Conservation (phyloP, 2,113 vertebrate species). For the Nettapus auritus region DNA sequence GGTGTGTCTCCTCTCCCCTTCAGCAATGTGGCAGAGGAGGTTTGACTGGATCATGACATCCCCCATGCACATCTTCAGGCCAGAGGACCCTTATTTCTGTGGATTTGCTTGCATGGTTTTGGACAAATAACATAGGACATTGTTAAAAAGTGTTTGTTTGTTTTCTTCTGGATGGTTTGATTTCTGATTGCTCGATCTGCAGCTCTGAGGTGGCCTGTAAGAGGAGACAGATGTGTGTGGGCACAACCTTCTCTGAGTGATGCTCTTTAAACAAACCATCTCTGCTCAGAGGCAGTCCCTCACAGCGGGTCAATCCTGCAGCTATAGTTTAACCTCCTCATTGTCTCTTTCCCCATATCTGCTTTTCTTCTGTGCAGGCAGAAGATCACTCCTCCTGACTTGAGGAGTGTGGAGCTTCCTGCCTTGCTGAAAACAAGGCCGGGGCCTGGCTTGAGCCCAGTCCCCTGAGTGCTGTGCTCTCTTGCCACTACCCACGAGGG, state of each 20-base stretch:
- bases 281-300: neutral
- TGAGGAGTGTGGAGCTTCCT: neutral
- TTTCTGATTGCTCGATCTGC: neutral
- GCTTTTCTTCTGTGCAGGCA: neutral
- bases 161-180: constrained; percentile 7
- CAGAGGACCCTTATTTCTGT: neutral
- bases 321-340: neutral
- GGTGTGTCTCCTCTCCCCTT: neutral
- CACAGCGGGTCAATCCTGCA: neutral
- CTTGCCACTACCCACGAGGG: neutral
- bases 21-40: neutral
- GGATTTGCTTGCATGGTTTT: neutral
- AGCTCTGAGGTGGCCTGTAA: neutral
- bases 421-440: neutral
- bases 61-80: neutral
- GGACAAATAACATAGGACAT: neutral
- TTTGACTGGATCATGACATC: neutral
- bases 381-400: neutral
- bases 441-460: neutral
- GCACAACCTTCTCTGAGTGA: accelerated
- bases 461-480: neutral
- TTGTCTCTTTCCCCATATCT: neutral
- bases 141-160: neutral
- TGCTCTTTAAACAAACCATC: neutral
- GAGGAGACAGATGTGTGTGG: neutral